Base-by-base conservation (phyloP, 2,113 vertebrate species). In the Halcyon senegalensis region DNA sequence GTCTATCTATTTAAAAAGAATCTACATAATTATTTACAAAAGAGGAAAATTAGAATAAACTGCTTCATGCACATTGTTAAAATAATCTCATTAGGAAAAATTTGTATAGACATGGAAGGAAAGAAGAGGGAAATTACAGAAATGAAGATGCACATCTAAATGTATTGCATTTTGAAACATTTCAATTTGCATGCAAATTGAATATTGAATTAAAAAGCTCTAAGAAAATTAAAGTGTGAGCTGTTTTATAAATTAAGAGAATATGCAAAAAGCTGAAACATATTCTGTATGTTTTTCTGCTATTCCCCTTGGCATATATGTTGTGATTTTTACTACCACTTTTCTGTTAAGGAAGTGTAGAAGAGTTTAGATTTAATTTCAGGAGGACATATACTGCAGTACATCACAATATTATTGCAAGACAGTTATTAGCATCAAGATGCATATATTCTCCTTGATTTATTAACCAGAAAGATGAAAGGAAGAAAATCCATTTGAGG, bases 131-230 rank as follows among this genome's bases (percentile, higher is more conserved):
- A 93, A 94, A 95, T 95, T 88, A 87, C 44, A 90, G 50, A 94
- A 93, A 80, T 77, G 25, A 92, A 94, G 78, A 88, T 88, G 48
- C 30, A 67, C 46, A 70, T 96, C 73, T 93, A 90, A 88, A 96
- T 63, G 43, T 76, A 87, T 60, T 76, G 50, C 13, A 62, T 66
- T 91, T 95, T 70, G 20, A 95, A 93, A 76, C 69, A 81, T 58
- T 90, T 92, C 39, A 67, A 90, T 97, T 97, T 96, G 59, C 41
- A 90, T 94, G 81, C 72, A 97, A 94, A 97, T 94, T 91, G 62
- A 96, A 95, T 88, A 87, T 91, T 92, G 68, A 97, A 96, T 95
- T 62, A 82, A 84, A 94, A 95, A 78, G 33, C 27, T 60, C 55
- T 60, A 73, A 90, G 39, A 84, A 95, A 95, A 91, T 91, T 91